Evolutionary conservation across 2,797 vertebrate genomes (phyloP), one percentile per base, ranked within the genome.

Genomic region (Epinephelus awoara): DNA sequence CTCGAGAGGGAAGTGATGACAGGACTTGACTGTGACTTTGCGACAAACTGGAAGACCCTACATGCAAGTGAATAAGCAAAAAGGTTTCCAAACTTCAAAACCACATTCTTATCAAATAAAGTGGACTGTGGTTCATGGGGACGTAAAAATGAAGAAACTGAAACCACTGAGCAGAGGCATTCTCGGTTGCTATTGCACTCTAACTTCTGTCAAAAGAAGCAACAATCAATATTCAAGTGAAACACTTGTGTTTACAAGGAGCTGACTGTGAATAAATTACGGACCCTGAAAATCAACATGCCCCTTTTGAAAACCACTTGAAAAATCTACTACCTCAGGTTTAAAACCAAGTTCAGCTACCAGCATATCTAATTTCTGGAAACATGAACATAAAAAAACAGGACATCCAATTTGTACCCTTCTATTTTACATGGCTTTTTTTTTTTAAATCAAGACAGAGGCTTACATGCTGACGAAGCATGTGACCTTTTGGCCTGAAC

Each of bases 31-130:
- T 62, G 62, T 29, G 25, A 54, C 27, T 34, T 12, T 21, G 12
- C 5, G 42, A 76, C 47, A 58, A 46, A 65, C 9, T 46, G 58
- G 34, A 61, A 62, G 29, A 66, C 9, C 50, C 19, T 15, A 0
- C n/a, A 62, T 21, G 4, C 18, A 49, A 38, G 17, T n/a, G 62
- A 42, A 68, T 0, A 42, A 57, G 42, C 3, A 11, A 9, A 46
- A 10, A 27, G 17, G 2, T 74, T 79, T 79, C 54, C 18, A 38
- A 50, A 72, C 15, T 34, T 50, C 9, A 47, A 69, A 29, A 14
- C 17, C 1, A 21, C 10, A 21, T 21, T 59, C 14, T 23, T 25
- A 1, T 52, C 18, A 25, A 58, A 64, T 68, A 18, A 55, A 55
- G 54, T 12, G 21, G 27, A 42, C 38, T 27, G 25, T 15, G 13